phyloP scores from a whole-genome alignment of 2,113 vertebrate genomes.

The Caloenas nicobarica region DNA sequence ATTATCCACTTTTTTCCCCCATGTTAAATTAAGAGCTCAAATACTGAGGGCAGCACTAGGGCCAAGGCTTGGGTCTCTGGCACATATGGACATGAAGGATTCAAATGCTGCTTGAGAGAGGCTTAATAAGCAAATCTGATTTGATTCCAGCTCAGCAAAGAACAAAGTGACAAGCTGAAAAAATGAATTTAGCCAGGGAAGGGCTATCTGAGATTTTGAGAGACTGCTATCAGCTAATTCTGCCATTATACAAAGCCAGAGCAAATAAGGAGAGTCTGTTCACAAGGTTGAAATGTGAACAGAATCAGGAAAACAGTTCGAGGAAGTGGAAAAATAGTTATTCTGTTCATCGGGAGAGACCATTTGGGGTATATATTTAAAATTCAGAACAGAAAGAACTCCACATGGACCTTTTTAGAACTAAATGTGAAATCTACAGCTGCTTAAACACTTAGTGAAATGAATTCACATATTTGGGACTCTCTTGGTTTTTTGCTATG shows the following conservation, averaged over 20 bases:
- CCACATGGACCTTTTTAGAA: neutral
- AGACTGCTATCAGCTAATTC: neutral
- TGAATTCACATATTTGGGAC: constrained; percentile 4
- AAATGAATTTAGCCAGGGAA: neutral
- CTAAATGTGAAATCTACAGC: constrained; percentile 13
- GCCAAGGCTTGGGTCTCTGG: neutral
- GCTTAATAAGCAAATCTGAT: neutral
- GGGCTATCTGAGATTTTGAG: neutral
- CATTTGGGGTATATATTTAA: neutral
- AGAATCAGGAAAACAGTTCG: neutral
- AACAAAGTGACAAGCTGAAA: neutral
- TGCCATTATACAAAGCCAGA: neutral
- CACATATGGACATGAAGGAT: neutral
- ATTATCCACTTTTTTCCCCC: neutral
- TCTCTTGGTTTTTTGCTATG: constrained; percentile 8
- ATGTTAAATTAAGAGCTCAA: neutral
- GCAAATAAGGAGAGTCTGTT: neutral
- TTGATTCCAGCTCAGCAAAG: neutral
- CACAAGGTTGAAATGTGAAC: neutral
- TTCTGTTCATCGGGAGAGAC: neutral
- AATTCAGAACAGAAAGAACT: neutral
- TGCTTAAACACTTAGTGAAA: constrained; percentile 24
- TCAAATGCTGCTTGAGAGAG: neutral
- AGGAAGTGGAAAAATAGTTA: neutral
- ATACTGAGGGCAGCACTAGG: neutral